Conservation (phyloP, 2,113 vertebrate species). For the Elaphurus davidianus region DNA sequence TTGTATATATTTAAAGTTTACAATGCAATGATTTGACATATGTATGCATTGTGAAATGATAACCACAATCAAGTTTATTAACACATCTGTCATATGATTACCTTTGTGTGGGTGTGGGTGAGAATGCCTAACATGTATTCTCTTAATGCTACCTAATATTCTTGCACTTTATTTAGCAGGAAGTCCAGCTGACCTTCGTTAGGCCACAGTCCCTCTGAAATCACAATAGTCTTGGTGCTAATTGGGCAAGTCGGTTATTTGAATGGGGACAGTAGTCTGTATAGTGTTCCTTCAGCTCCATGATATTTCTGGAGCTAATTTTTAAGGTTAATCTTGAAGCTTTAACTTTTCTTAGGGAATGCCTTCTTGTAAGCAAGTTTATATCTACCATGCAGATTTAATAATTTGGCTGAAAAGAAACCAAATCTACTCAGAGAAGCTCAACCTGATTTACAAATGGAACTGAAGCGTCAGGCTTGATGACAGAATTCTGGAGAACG, state of each 20-base stretch:
- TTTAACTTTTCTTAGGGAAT: conserved; percentile 54
- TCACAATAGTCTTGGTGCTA: background rate
- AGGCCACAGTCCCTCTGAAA: background rate
- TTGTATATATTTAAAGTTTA: background rate
- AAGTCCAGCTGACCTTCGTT: background rate
- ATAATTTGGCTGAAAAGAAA: conserved; percentile 79
- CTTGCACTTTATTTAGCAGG: background rate
- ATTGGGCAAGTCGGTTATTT: background rate
- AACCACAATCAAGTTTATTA: background rate
- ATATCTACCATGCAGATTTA: conserved; percentile 61
- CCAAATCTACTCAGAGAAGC: conserved; percentile 71
- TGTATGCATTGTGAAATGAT: background rate
- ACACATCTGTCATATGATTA: background rate
- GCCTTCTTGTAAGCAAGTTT: conserved; percentile 66
- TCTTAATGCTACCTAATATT: background rate
- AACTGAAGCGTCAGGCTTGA: conserved; percentile 78
- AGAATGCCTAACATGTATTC: background rate
- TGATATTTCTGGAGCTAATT: conserved; percentile 25
- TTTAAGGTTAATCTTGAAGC: conserved; percentile 65
- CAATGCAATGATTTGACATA: background rate
- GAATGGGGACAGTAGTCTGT: conserved; percentile 31
- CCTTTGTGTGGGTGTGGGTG: background rate
- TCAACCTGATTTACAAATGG: conserved; percentile 80
- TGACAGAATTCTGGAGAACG: conserved; percentile 79
- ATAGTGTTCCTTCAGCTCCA: background rate